Evolutionary conservation across 2,113 vertebrate genomes (phyloP).

Genomic region (Balaeniceps rex): DNA sequence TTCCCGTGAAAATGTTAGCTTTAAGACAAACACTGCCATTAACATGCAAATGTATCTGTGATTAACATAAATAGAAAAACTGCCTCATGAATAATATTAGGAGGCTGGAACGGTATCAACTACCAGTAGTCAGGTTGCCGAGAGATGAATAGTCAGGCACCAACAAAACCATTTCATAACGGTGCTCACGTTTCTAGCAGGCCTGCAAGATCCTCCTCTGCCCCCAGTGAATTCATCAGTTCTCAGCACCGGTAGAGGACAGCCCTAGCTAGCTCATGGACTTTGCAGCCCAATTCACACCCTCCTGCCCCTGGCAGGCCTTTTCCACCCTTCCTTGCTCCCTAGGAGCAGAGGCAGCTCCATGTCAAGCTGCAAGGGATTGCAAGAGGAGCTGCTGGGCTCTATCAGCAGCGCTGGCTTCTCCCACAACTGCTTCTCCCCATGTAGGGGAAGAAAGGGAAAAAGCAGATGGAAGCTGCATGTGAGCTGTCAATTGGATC

Average conservation of each 20-base stretch:
- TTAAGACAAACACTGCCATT: constrained; percentile 66
- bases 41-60: constrained; percentile 60
- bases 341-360: background rate
- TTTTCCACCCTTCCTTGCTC: background rate
- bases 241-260: background rate
- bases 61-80: constrained; percentile 55
- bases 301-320: background rate
- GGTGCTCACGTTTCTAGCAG: background rate
- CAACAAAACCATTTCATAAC: background rate
- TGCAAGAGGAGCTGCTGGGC: background rate
- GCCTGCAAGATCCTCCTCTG: background rate
- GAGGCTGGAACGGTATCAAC: background rate
- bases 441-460: background rate
- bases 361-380: background rate
- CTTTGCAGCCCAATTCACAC: background rate
- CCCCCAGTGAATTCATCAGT: background rate
- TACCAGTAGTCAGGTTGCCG: background rate
- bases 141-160: background rate
- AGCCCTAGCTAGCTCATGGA: background rate
- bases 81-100: constrained; percentile 9
- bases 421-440: background rate
- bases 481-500: constrained; percentile 3
- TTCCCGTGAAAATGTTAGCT: constrained; percentile 10
- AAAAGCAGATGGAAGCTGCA: constrained; percentile 11
- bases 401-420: background rate